Evolutionary conservation across 2,888 invertebrate species (phyloP), one percentile per base, ranked within the genome.

Genomic region (Calliopum simillimum): DNA sequence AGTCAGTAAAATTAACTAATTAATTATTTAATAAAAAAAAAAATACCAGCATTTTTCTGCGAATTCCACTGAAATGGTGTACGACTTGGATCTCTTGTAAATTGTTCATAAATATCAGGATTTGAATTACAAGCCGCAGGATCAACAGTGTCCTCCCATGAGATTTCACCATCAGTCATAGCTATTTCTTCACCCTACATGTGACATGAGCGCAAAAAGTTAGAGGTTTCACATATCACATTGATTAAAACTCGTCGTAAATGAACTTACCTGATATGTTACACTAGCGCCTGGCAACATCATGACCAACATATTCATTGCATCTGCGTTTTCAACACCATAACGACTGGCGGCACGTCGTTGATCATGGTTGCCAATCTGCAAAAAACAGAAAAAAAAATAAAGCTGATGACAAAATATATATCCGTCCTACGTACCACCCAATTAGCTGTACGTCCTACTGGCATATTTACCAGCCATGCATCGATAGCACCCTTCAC

Each of bases 311-410:
- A 96, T 94, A 79, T 94, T 94, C 81, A 96, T 89, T 4, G 91
- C 91, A 81, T 96, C 95, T 0, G 92, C 90, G 73, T 93, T 88
- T 63, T 90, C 88, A 4, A 85, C 85, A 0, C 92, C 91, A 80
- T 90, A 90, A 1, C 93, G 88, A 3, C 89, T 88, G 1, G 90
- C 90, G 80, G 91, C 88, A 62, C 93, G 87, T 68, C 88, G 87
- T 73, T 90, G 89, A 83, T 93, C 92, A 76, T 92, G 92, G 79
- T 93, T 93, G 12, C 92, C 92, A 76, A 91, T 88, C 92, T 92
- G 56, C 16, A 74, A 68, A 1, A 33, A 3, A 16, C 8, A 23
- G 6, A 19, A 55, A 55, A 8, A n/a, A n/a, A 8, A 8, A n/a
- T n/a, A 53, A 13, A n/a, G 16, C 19, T 16, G 16, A 14, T 16